Percentiles rank a stretch among this genome's conserved stretches.
These are phyloP conservation scores for Montipora capricornis DNA, from an alignment of 64 coral and sea anemone genomes.

Conservation along the genomic window DNA sequence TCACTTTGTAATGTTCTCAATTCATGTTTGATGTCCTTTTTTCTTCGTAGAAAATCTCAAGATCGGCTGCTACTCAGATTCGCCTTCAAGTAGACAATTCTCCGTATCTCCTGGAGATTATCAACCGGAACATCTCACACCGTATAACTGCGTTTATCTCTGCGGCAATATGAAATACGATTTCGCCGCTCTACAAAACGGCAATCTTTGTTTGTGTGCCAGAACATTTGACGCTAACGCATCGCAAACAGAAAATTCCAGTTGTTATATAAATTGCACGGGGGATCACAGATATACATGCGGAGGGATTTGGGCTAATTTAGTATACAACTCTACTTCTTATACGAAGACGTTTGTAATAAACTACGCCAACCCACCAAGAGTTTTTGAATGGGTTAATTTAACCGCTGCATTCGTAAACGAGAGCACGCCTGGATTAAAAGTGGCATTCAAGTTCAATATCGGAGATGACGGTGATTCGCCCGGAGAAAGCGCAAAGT, in stretches of 20 bases:
- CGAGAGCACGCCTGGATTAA: conserved; percentile 20
- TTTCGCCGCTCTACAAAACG: conserved; percentile 84
- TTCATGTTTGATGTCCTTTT: background rate
- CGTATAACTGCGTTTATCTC: conserved; percentile 38
- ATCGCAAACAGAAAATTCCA: conserved; percentile 35
- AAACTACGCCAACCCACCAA: conserved; percentile 3
- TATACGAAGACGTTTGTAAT: conserved; percentile 45
- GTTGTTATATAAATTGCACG: conserved; percentile 65
- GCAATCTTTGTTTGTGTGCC: conserved; percentile 77
- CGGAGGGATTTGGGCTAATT: conserved; percentile 72
- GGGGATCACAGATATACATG: conserved; percentile 54
- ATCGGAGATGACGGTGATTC: conserved; percentile 62
- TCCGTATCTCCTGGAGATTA: conserved; percentile 79
- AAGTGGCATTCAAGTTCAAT: conserved; percentile 31
- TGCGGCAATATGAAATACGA: conserved; percentile 65
- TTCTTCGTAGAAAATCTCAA: conserved; percentile 74
- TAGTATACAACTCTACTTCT: conserved; percentile 74
- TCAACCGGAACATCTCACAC: conserved; percentile 23
- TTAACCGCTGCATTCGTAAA: conserved; percentile 52
- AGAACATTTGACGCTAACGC: conserved; percentile 29
- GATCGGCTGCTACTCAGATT: conserved; percentile 79
- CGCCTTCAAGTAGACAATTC: conserved; percentile 58
- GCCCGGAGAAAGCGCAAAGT: conserved; percentile 7
- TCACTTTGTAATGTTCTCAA: background rate
- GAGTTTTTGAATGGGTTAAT: conserved; percentile 8